Evolutionary conservation across 1,140 invertebrate species (phyloP).

Genomic region (Drosophila kikkawai): DNA sequence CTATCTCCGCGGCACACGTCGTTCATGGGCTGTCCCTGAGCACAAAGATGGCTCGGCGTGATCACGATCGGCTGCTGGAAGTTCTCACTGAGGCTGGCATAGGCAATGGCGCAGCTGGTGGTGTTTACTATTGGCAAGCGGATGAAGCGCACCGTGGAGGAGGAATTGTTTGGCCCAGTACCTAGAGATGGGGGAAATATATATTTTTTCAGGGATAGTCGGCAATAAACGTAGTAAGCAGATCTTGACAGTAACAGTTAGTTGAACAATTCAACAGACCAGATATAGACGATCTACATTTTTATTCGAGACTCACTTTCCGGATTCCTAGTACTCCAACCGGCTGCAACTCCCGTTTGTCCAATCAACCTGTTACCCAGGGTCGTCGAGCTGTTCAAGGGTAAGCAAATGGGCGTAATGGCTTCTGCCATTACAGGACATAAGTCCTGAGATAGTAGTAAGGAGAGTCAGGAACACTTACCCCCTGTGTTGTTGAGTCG

Average conservation of each 20-base stretch:
- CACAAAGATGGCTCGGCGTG: conserved; percentile 85
- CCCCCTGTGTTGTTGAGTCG: conserved; percentile 75
- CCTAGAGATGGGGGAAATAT: not conserved
- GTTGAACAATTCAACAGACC: conserved; percentile 13
- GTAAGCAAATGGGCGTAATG: conserved; percentile 86
- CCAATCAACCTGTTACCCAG: conserved; percentile 71
- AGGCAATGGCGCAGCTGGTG: conserved; percentile 71
- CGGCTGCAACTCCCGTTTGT: conserved; percentile 86
- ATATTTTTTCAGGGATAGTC: not conserved
- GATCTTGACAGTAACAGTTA: not conserved
- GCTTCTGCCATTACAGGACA: conserved; percentile 33
- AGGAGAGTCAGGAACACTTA: not conserved
- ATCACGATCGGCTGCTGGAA: conserved; percentile 85
- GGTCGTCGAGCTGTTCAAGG: conserved; percentile 70
- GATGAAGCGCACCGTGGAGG: conserved; percentile 64
- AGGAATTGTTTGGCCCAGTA: conserved; percentile 65
- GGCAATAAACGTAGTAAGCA: not conserved
- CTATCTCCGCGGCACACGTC: conserved; percentile 86
- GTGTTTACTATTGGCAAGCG: conserved; percentile 85
- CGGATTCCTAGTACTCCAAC: conserved; percentile 85
- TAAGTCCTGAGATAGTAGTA: no score
- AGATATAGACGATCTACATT: conserved; percentile 12
- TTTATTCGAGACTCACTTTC: conserved; percentile 57
- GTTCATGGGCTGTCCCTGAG: conserved; percentile 85
- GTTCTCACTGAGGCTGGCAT: conserved; percentile 81